These are phyloP conservation scores for Dallia pectoralis DNA, from an alignment of 2,797 vertebrate species.

Conservation along the genomic window DNA sequence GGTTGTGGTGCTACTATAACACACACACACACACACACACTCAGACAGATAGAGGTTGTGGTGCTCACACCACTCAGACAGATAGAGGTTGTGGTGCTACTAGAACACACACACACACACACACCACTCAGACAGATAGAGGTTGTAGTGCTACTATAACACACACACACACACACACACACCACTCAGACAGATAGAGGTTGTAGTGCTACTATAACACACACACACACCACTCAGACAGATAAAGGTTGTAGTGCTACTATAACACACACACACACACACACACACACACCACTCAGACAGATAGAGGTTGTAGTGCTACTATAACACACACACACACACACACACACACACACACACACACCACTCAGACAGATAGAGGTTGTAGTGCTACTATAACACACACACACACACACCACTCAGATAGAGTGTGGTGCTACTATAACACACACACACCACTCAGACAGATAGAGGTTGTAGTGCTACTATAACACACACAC, in stretches of 20 bases:
- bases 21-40: background rate
- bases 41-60: background rate
- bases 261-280: background rate
- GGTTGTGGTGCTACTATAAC: background rate
- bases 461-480: too few relatives aligned
- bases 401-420: too few relatives aligned
- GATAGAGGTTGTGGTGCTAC: background rate
- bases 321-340: background rate
- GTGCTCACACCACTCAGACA: too few relatives aligned
- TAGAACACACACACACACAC: background rate
- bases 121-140: slow-evolving; percentile 1
- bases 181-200: background rate
- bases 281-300: too few relatives aligned
- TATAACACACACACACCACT: too few relatives aligned
- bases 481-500: too few relatives aligned
- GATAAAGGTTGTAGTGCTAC: background rate
- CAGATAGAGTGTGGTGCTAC: too few relatives aligned
- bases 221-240: background rate
- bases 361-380: too few relatives aligned
- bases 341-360: too few relatives aligned
- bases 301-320: background rate
- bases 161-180: too few relatives aligned
- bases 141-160: background rate
- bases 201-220: background rate
- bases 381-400: too few relatives aligned